These are phyloP conservation scores for Procambarus clarkii DNA, from an alignment of 1,140 invertebrate genomes.

Conservation along the genomic window DNA sequence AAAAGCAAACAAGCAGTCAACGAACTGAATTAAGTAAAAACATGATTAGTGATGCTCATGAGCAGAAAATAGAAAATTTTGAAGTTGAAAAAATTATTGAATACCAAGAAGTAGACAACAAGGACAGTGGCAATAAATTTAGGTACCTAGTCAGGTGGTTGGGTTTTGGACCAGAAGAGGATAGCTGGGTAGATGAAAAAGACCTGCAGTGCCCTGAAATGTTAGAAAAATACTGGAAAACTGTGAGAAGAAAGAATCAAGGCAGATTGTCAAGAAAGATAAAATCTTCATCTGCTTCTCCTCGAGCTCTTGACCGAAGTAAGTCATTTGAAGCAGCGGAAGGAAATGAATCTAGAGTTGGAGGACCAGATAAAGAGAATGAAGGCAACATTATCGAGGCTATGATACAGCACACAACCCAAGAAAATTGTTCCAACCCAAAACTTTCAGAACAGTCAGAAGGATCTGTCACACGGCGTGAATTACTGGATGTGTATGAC, in stretches of 20 bases:
- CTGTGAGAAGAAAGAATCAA: slow-evolving; percentile 7
- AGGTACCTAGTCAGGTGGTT: slow-evolving; percentile 60
- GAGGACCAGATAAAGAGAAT: slow-evolving; percentile 16
- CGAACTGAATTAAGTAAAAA: background rate
- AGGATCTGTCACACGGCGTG: slow-evolving; percentile 38
- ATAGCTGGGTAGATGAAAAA: slow-evolving; percentile 65
- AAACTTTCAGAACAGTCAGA: background rate
- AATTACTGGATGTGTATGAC: slow-evolving; percentile 60
- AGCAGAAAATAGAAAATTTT: slow-evolving; percentile 23
- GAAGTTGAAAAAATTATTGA: slow-evolving; percentile 66
- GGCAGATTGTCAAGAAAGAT: background rate
- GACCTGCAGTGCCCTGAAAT: slow-evolving; percentile 54
- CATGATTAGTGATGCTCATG: background rate
- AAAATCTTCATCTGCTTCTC: background rate
- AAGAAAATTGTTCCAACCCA: background rate
- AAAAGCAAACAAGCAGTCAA: background rate
- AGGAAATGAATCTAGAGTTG: background rate
- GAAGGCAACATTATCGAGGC: slow-evolving; percentile 27
- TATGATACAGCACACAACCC: slow-evolving; percentile 24
- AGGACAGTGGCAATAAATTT: slow-evolving; percentile 1
- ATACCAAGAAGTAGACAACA: slow-evolving; percentile 30
- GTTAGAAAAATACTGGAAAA: slow-evolving; percentile 56
- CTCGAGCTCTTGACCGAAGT: background rate
- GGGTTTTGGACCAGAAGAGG: slow-evolving; percentile 43
- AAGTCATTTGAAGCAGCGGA: background rate